phyloP scores from a whole-genome alignment of 2,797 vertebrate genomes.

The Coregonus suidteri region DNA sequence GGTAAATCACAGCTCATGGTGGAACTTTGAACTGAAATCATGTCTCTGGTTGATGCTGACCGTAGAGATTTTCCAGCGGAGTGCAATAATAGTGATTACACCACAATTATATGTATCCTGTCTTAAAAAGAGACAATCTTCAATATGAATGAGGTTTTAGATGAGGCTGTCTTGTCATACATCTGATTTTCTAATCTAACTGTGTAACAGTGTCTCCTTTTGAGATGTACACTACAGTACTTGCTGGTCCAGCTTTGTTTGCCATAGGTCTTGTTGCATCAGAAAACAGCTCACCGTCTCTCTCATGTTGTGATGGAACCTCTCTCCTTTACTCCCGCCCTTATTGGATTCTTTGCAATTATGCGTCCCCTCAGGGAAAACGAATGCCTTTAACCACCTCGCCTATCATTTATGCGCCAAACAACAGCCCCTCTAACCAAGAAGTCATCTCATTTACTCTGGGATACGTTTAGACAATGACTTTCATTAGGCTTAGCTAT shows the following conservation, averaged over 20 bases:
- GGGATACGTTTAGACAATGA: slow-evolving; percentile 67
- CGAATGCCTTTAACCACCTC: slow-evolving; percentile 70
- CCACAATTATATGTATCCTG: slow-evolving; percentile 28
- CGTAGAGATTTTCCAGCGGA: slow-evolving; percentile 44
- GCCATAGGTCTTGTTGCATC: slow-evolving; percentile 6
- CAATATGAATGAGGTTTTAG: slow-evolving; percentile 30
- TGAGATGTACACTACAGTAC: neutral
- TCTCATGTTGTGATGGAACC: slow-evolving; percentile 37
- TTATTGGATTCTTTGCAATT: slow-evolving; percentile 71
- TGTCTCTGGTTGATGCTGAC: slow-evolving; percentile 45
- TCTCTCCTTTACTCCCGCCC: slow-evolving; percentile 37
- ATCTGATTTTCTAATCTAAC: slow-evolving; percentile 19
- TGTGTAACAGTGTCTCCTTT: slow-evolving; percentile 3
- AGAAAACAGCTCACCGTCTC: neutral
- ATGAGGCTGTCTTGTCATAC: neutral
- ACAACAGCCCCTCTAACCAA: slow-evolving; percentile 69
- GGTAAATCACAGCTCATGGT: slow-evolving; percentile 50
- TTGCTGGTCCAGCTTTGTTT: slow-evolving; percentile 1
- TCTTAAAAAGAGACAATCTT: slow-evolving; percentile 44
- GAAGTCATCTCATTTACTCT: slow-evolving; percentile 73
- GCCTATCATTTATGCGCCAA: slow-evolving; percentile 74
- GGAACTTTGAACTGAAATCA: slow-evolving; percentile 56
- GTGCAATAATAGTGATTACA: slow-evolving; percentile 50
- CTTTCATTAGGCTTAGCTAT: slow-evolving; percentile 68
- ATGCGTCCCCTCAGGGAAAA: slow-evolving; percentile 48